Conservation (phyloP, 2,113 vertebrate genomes). For the Charadrius vociferus region DNA sequence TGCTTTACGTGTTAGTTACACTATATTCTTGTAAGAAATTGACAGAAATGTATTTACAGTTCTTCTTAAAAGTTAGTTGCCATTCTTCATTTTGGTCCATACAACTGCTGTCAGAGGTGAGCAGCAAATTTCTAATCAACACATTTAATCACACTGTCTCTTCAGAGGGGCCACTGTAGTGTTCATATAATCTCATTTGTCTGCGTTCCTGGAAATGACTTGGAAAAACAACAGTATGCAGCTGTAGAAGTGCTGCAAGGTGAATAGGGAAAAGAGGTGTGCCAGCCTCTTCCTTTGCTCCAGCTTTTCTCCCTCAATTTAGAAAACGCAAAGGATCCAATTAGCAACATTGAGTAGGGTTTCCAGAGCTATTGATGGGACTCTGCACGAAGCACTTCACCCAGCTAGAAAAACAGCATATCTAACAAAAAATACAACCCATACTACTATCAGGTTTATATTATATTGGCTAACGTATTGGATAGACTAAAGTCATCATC, state of each 20-base stretch:
- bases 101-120: neutral
- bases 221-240: conserved; percentile 29
- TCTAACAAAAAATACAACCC: neutral
- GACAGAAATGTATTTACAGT: neutral
- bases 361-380: neutral
- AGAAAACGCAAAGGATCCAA: neutral
- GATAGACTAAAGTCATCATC: neutral
- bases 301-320: conserved; percentile 1
- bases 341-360: neutral
- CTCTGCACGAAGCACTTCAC: neutral
- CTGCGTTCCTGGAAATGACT: conserved; percentile 43
- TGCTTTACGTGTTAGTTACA: neutral
- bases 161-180: conserved; percentile 30
- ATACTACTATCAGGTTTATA: neutral
- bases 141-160: conserved; percentile 43
- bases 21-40: neutral
- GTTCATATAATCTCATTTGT: conserved; percentile 21
- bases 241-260: neutral
- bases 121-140: conserved; percentile 46
- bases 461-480: neutral
- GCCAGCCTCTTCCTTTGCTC: neutral
- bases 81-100: neutral
- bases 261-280: neutral
- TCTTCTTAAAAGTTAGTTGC: neutral
- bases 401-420: neutral